Conservation (phyloP, 2,888 invertebrate species). For the Cenopis cana region DNA sequence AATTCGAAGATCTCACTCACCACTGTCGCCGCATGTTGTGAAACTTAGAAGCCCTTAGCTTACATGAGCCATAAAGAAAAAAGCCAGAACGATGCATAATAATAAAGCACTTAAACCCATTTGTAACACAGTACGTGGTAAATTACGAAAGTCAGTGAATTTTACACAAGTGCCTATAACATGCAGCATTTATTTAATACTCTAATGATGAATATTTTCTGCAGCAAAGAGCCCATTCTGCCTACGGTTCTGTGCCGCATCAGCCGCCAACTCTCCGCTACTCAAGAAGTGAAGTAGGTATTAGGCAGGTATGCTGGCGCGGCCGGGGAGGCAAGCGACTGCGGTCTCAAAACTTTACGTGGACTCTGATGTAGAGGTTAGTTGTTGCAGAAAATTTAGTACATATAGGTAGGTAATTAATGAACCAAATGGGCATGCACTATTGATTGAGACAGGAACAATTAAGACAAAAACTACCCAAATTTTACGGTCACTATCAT, state of each 20-base stretch:
- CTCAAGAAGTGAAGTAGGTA: background rate
- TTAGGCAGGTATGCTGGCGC: background rate
- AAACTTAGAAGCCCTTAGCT: slow-evolving; percentile 42
- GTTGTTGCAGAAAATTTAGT: slow-evolving; percentile 62
- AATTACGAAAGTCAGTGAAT: slow-evolving; percentile 48
- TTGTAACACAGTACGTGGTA: slow-evolving; percentile 52
- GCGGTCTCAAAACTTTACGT: background rate
- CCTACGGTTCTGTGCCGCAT: slow-evolving; percentile 1
- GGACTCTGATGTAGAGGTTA: slow-evolving; percentile 18
- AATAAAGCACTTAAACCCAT: slow-evolving; percentile 55
- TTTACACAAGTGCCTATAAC: slow-evolving; percentile 54
- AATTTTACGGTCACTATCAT: slow-evolving; percentile 53
- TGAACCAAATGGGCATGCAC: slow-evolving; percentile 63
- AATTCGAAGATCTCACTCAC: slow-evolving; percentile 22
- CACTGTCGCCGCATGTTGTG: slow-evolving; percentile 20
- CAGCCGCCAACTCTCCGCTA: background rate
- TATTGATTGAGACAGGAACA: slow-evolving; percentile 58
- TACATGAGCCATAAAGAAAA: slow-evolving; percentile 52
- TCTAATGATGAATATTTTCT: slow-evolving; percentile 58
- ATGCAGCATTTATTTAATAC: slow-evolving; percentile 60
- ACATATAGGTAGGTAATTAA: slow-evolving; percentile 53
- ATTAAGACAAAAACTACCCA: slow-evolving; percentile 64
- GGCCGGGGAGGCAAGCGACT: background rate
- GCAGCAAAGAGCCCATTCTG: slow-evolving; percentile 55
- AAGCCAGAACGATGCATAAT: slow-evolving; percentile 67